Evolutionary conservation across 2,113 vertebrate genomes (phyloP).

Genomic region (Seriola quinqueradiata): DNA sequence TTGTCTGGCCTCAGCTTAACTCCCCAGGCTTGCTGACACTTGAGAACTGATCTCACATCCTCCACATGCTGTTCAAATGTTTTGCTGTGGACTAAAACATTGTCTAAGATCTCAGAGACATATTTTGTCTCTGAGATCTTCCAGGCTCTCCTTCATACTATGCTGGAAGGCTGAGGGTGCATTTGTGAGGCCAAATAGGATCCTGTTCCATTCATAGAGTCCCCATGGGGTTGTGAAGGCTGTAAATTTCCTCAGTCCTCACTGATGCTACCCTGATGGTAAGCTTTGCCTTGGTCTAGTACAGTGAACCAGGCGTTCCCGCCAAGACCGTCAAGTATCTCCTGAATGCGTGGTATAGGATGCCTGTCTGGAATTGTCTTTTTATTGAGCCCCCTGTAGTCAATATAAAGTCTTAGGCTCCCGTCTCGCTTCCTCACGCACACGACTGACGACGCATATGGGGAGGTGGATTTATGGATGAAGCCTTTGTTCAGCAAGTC

Average conservation of each 20-base stretch:
- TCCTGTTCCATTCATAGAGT: constrained; percentile 30
- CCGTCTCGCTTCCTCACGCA: background rate
- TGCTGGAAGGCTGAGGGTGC: constrained; percentile 16
- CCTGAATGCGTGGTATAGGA: constrained; percentile 25
- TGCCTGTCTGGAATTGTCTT: constrained; percentile 15
- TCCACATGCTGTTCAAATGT: constrained; percentile 18
- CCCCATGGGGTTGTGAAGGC: constrained; percentile 23
- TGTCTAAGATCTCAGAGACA: background rate
- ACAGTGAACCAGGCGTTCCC: constrained; percentile 13
- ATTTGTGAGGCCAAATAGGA: constrained; percentile 34
- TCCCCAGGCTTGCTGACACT: background rate
- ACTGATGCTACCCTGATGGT: constrained; percentile 12
- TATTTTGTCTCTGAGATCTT: constrained; percentile 9
- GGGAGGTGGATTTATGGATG: constrained; percentile 1
- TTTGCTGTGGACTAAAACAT: constrained; percentile 16
- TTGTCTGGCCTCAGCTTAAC: constrained; percentile 3
- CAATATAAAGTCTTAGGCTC: background rate
- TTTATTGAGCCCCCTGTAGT: constrained; percentile 21
- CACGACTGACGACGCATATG: constrained; percentile 18
- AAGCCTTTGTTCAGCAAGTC: background rate
- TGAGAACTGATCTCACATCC: constrained; percentile 9
- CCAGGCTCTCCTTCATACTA: constrained; percentile 20
- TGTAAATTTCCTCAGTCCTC: constrained; percentile 12
- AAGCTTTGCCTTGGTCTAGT: constrained; percentile 21
- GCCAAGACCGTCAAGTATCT: constrained; percentile 28